These are phyloP conservation scores for Heteronetta atricapilla DNA, from an alignment of 2,113 vertebrate genomes.

Conservation along the genomic window DNA sequence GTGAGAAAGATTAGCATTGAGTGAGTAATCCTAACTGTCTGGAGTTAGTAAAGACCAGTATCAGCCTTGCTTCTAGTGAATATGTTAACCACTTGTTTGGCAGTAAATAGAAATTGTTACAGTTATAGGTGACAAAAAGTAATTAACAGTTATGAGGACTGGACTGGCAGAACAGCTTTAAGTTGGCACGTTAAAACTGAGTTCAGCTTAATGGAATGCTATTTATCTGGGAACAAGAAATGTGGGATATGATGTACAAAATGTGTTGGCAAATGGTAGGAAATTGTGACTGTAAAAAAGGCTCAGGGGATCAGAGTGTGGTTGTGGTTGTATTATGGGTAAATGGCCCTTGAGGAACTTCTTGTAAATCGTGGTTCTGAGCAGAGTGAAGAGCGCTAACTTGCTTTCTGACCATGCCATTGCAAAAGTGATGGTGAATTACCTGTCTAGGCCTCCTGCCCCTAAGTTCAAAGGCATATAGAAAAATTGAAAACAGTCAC, in stretches of 20 bases:
- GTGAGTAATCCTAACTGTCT: background rate
- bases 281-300: background rate
- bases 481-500: background rate
- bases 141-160: background rate
- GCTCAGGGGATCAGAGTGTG: background rate
- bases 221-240: background rate
- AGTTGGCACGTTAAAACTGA: background rate
- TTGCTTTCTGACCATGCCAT: background rate
- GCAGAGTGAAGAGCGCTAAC: background rate
- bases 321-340: background rate
- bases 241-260: background rate
- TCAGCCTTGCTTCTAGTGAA: background rate
- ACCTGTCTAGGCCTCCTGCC: background rate
- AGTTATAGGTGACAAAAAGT: background rate
- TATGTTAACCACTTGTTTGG: background rate
- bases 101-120: background rate
- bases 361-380: background rate
- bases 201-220: background rate
- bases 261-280: background rate
- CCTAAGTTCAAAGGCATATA: rapidly evolving
- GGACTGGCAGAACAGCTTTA: background rate
- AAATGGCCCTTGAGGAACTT: background rate
- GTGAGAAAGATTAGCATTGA: background rate
- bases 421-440: background rate
- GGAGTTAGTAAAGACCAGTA: background rate